Conservation (phyloP, 2,888 invertebrate species). For the Idaea biselata region DNA sequence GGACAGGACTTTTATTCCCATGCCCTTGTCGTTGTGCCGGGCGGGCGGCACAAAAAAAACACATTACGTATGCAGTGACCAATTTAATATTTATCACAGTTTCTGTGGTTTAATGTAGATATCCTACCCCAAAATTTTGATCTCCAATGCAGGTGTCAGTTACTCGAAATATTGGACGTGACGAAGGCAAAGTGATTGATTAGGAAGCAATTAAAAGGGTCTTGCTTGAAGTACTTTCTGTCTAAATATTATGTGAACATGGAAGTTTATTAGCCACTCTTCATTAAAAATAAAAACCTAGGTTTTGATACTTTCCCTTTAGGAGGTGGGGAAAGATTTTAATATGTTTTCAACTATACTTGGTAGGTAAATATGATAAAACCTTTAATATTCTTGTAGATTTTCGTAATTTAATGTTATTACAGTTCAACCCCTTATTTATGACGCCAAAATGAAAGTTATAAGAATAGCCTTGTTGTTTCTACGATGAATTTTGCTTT, state of each 20-base stretch:
- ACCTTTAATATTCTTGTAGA: background rate
- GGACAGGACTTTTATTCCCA: too few species aligned
- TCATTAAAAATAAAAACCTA: background rate
- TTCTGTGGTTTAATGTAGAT: background rate
- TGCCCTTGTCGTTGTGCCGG: too few species aligned
- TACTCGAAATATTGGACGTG: background rate
- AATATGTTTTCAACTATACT: background rate
- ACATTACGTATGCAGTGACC: too few species aligned
- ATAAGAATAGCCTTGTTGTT: background rate
- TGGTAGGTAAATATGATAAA: background rate
- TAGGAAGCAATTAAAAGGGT: background rate
- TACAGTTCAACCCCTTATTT: background rate
- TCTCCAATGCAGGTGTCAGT: background rate
- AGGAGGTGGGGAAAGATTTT: background rate
- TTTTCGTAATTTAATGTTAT: background rate
- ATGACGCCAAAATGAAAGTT: background rate
- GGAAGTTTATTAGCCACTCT: background rate
- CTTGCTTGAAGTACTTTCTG: background rate
- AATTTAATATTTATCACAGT: background rate
- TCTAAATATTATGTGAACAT: background rate
- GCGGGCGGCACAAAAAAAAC: too few species aligned
- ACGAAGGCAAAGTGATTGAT: background rate
- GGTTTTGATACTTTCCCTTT: background rate
- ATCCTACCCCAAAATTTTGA: background rate
- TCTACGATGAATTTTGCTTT: background rate